Percentiles rank a stretch among this genome's conserved stretches.
Conservation (phyloP, 2,888 invertebrate species). For the Chrysolina americana region DNA sequence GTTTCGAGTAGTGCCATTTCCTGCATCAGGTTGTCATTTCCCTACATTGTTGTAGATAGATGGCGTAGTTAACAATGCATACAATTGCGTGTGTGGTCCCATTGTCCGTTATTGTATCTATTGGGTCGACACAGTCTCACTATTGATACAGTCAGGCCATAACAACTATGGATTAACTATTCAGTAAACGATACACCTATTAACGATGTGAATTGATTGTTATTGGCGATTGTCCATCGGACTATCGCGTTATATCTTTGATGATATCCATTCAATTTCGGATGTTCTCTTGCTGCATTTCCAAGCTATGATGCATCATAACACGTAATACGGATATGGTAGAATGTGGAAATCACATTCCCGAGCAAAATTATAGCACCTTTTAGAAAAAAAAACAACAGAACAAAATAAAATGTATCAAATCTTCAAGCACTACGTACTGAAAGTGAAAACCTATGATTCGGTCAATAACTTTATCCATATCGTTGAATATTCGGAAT, state of each 20-base stretch:
- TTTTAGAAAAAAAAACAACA: too few species aligned
- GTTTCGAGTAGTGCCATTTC: slow-evolving; percentile 58
- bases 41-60: slow-evolving; percentile 65
- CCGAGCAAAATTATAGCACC: too few species aligned
- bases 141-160: slow-evolving; percentile 67
- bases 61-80: slow-evolving; percentile 64
- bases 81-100: slow-evolving; percentile 67
- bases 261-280: slow-evolving; percentile 48
- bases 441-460: too few species aligned
- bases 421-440: too few species aligned
- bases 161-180: slow-evolving; percentile 69
- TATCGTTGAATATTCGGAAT: too few species aligned
- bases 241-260: slow-evolving; percentile 52
- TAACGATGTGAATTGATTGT: slow-evolving; percentile 68
- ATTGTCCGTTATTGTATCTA: slow-evolving; percentile 66
- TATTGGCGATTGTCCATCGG: slow-evolving; percentile 60
- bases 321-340: too few species aligned
- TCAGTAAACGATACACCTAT: slow-evolving; percentile 68
- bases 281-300: slow-evolving; percentile 19
- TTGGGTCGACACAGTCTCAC: slow-evolving; percentile 66
- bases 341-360: too few species aligned
- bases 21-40: slow-evolving; percentile 64
- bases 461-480: too few species aligned
- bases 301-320: not conserved
- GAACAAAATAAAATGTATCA: too few species aligned